Evolutionary conservation across 1,140 invertebrate genomes (phyloP).

Genomic region (Drosophila tropicalis): DNA sequence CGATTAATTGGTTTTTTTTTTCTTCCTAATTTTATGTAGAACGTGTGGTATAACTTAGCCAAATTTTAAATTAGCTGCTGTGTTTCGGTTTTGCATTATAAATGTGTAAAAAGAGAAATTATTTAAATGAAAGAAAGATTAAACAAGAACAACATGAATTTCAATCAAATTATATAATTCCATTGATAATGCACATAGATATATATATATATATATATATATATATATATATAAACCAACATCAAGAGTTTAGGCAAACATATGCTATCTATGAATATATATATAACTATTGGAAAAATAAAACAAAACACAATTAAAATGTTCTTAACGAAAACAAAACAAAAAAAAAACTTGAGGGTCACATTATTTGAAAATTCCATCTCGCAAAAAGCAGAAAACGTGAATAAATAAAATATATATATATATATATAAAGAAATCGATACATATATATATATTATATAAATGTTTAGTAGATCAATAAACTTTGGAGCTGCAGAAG

Average conservation of each 20-base stretch:
- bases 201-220: conserved; percentile 18
- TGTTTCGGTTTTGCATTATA: conserved; percentile 27
- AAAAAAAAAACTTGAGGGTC: conserved; percentile 45
- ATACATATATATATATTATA: conserved; percentile 30
- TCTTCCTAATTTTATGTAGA: conserved; percentile 25
- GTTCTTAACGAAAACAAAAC: conserved; percentile 33
- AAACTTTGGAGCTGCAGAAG: conserved; percentile 22
- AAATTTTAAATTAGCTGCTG: conserved; percentile 37
- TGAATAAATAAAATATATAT: conserved; percentile 23
- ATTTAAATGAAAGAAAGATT: neutral
- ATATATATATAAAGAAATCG: conserved; percentile 20
- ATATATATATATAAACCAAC: conserved; percentile 24
- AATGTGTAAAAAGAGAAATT: conserved; percentile 24
- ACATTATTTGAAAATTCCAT: conserved; percentile 60
- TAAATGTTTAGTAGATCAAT: conserved; percentile 26
- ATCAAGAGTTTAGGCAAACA: conserved; percentile 34
- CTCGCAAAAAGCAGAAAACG: conserved; percentile 49
- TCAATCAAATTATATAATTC: conserved; percentile 27
- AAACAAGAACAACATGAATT: conserved; percentile 2
- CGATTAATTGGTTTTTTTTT: conserved; percentile 31
- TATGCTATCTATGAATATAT: conserved; percentile 44
- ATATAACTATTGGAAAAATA: conserved; percentile 36
- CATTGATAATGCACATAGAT: conserved; percentile 46
- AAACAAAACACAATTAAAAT: conserved; percentile 15
- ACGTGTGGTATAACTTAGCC: conserved; percentile 24